Evolutionary conservation across 35 echinoderm and acorn worm species (phyloP), one percentile per base, ranked within the genome.

Genomic region (Lytechinus variegatus): DNA sequence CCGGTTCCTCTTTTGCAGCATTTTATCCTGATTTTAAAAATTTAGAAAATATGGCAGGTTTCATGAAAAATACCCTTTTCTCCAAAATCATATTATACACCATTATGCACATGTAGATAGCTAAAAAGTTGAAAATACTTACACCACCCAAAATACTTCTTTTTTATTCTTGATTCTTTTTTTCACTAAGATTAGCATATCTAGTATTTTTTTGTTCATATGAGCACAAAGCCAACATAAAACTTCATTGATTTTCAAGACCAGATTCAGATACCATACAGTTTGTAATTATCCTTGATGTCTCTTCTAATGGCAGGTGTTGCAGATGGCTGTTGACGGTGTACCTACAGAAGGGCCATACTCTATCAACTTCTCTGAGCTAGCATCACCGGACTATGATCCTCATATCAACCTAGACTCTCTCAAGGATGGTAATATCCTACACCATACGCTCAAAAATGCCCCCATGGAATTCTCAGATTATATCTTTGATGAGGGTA

Each of bases 331-430:
- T 51, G 94, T 95, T 9, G 97, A 99, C 54, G 98, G 96, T 51
- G 55, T 96, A 12, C 27, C 58, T 28, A 27, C 86, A 19, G 95
- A 96, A 10, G 66, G 54, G 9, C 92, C 94, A 54, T 94, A 92
- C 94, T 96, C 94, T 16, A 93, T 97, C 24, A 97, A 97, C 91
- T 96, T 99, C 10, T 96, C 98, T 52, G 97, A 99, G 61, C 94
- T 99, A 24, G 97, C 98, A 44, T 99, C 98, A 27, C 87, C 97
- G 0, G 98, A 99, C 94, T 99, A 99, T 52, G 98, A 99, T 79
- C 98, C 98, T 54, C 96, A 99, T 53, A 89, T 99, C 92, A 97
- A 95, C 33, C 90, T 99, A 52, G 96, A 99, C 33, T 87, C 93
- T 19, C 86, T 97, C 54, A 97, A 97, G 60, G 97, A 99, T 27